phyloP scores from a whole-genome alignment of 2,797 vertebrate species.

The Phyllotis vaccarum region DNA sequence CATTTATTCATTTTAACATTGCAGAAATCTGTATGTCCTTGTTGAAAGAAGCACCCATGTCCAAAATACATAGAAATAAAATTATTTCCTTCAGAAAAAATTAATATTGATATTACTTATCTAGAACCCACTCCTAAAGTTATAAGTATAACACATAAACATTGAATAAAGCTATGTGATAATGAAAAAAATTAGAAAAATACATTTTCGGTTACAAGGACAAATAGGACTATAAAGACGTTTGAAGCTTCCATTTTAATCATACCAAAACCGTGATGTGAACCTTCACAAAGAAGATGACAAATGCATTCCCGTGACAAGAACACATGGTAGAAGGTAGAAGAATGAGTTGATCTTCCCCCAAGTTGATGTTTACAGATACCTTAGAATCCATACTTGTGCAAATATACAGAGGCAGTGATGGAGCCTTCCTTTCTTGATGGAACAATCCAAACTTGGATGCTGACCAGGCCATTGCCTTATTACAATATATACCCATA shows the following conservation, averaged over 20 bases:
- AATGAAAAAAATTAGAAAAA: conserved; percentile 15
- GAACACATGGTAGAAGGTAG: neutral
- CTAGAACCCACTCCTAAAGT: conserved; percentile 6
- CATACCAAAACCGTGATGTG: neutral
- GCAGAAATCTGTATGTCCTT: neutral
- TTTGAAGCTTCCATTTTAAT: conserved; percentile 29
- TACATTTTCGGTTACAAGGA: neutral
- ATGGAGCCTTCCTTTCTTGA: neutral
- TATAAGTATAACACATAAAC: conserved; percentile 1
- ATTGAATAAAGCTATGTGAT: conserved; percentile 4
- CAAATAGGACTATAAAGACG: conserved; percentile 3
- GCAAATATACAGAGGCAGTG: neutral
- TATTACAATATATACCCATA: neutral
- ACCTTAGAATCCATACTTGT: neutral
- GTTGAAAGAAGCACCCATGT: neutral
- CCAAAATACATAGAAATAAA: conserved; percentile 42
- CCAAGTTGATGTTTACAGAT: neutral
- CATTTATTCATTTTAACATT: neutral
- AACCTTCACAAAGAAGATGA: neutral
- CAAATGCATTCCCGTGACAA: neutral
- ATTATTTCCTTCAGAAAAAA: neutral
- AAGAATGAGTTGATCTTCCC: neutral
- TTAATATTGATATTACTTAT: conserved; percentile 19
- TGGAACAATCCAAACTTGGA: neutral
- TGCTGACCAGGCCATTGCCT: neutral